These are phyloP conservation scores for Phytoseiulus persimilis DNA, from an alignment of 2,888 invertebrate species.

Conservation along the genomic window DNA sequence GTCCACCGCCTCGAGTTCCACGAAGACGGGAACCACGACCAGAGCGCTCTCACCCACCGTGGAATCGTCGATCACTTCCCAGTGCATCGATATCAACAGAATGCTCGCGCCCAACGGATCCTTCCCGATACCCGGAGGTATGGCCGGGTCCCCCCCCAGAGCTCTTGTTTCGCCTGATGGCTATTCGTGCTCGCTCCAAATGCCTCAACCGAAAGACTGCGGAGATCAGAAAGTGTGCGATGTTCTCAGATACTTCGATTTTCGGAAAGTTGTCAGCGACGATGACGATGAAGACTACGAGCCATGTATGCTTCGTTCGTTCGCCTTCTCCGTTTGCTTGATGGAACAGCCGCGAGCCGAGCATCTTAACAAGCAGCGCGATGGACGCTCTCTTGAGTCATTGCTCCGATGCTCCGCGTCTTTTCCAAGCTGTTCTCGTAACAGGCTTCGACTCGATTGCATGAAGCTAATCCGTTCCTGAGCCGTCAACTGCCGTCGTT, in stretches of 20 bases:
- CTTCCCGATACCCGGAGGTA: conserved; percentile 32
- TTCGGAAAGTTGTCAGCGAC: conserved; percentile 32
- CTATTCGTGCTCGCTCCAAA: conserved; percentile 9
- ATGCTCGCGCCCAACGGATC: conserved; percentile 25
- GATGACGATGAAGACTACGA: conserved; percentile 35
- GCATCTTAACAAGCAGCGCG: neutral
- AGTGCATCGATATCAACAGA: conserved; percentile 23
- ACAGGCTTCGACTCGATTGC: neutral
- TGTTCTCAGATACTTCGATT: conserved; percentile 30
- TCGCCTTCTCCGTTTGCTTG: neutral
- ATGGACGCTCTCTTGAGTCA: neutral
- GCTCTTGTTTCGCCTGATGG: conserved; percentile 10
- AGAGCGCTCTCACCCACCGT: neutral
- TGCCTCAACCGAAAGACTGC: conserved; percentile 23
- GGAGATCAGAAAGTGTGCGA: conserved; percentile 26
- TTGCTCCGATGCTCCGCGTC: neutral
- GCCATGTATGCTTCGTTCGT: conserved; percentile 15
- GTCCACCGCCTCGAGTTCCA: neutral
- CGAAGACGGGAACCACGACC: neutral
- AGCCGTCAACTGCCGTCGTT: no score
- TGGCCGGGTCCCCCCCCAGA: conserved; percentile 32
- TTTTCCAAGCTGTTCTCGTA: neutral
- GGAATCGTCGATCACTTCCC: neutral
- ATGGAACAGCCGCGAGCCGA: neutral
- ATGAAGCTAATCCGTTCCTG: neutral